Conservation (phyloP, 2,113 vertebrate genomes). For the Numida meleagris region DNA sequence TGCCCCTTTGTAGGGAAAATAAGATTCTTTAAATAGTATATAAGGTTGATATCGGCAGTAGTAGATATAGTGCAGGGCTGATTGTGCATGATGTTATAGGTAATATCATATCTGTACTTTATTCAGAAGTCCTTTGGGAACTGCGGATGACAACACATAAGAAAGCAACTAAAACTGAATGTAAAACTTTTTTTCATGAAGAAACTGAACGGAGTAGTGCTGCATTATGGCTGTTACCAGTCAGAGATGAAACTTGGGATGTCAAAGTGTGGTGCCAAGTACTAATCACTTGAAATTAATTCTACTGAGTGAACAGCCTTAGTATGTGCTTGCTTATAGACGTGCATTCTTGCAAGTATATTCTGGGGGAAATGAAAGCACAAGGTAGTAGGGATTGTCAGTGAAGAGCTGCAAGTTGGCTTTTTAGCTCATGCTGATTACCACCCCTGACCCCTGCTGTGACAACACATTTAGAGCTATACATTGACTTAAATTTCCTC, state of each 20-base stretch:
- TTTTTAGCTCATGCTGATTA: background rate
- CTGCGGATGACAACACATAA: background rate
- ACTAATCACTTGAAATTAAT: slow-evolving; percentile 21
- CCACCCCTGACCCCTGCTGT: rapidly evolving
- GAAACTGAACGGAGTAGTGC: background rate
- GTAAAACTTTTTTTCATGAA: background rate
- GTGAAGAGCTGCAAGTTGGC: background rate
- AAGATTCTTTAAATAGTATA: background rate
- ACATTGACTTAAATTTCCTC: background rate
- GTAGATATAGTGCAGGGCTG: background rate
- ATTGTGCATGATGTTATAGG: background rate
- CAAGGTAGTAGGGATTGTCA: background rate
- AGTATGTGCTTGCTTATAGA: background rate
- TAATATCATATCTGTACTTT: background rate
- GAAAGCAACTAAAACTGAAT: background rate
- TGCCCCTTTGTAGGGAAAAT: background rate
- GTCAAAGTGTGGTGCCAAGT: background rate
- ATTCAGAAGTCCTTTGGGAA: background rate
- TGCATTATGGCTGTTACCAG: background rate
- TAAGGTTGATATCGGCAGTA: background rate
- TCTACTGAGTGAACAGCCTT: background rate
- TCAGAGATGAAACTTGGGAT: background rate
- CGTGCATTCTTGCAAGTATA: background rate
- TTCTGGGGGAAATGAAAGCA: background rate
- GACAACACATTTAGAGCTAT: background rate